Evolutionary conservation across 1,140 invertebrate genomes (phyloP).

Genomic region (Zaprionus taronus): DNA sequence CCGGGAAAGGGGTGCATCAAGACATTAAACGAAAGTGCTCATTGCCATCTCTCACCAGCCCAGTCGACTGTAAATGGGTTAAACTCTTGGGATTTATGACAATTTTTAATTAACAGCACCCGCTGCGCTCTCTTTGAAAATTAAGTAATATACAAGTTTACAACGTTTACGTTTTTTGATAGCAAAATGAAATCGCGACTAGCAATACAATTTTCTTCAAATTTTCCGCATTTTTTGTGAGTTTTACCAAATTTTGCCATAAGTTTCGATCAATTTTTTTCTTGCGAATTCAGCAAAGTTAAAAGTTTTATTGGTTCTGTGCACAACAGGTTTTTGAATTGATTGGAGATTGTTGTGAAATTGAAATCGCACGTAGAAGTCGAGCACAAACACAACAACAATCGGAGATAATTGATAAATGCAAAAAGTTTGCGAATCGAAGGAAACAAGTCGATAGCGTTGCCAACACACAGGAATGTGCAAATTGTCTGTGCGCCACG

Average conservation of each 20-base stretch:
- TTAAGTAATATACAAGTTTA: conserved; percentile 50
- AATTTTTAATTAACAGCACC: conserved; percentile 74
- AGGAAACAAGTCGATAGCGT: neutral
- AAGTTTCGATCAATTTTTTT: neutral
- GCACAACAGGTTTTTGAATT: conserved; percentile 18
- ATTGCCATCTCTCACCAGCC: conserved; percentile 63
- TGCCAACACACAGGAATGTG: conserved; percentile 17
- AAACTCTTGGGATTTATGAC: conserved; percentile 74
- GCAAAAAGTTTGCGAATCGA: conserved; percentile 36
- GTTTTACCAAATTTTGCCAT: conserved; percentile 16
- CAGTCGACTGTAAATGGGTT: conserved; percentile 72
- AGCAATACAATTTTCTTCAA: neutral
- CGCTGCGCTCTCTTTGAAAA: neutral
- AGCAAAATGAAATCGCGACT: conserved; percentile 25
- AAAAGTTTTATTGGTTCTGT: conserved; percentile 45
- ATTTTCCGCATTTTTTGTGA: neutral
- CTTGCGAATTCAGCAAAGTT: neutral
- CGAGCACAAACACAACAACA: conserved; percentile 35
- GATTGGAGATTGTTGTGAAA: conserved; percentile 47
- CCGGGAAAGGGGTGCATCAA: conserved; percentile 23
- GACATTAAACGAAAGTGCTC: conserved; percentile 50
- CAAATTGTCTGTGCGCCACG: neutral
- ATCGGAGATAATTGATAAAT: conserved; percentile 48
- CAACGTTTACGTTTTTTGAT: conserved; percentile 39
- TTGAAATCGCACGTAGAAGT: conserved; percentile 19